These are phyloP conservation scores for Clarias batrachus DNA, from an alignment of 2,113 vertebrate genomes.

Conservation along the genomic window DNA sequence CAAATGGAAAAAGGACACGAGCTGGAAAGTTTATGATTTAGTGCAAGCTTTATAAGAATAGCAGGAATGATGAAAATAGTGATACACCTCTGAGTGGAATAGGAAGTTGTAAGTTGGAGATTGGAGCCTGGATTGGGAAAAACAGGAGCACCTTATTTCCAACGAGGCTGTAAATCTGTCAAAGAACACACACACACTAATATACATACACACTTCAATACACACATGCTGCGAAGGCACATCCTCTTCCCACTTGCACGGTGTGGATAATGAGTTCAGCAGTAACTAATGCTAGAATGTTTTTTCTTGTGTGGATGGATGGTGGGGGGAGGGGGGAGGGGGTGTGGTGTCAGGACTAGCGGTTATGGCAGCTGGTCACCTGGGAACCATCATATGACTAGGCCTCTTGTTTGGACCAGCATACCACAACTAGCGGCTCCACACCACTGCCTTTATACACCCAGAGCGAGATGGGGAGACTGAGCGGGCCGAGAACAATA, in stretches of 20 bases:
- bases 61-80: slow-evolving; percentile 14
- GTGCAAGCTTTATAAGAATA: not conserved
- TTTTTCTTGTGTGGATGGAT: slow-evolving; percentile 69
- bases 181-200: not conserved
- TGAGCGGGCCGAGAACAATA: slow-evolving; percentile 14
- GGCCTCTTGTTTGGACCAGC: slow-evolving; percentile 71
- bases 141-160: slow-evolving; percentile 24
- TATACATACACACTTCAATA: not conserved
- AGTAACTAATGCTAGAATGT: not conserved
- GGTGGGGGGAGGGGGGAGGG: slow-evolving; percentile 61
- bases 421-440: slow-evolving; percentile 70
- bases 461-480: slow-evolving; percentile 21
- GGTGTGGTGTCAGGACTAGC: slow-evolving; percentile 61
- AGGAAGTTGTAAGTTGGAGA: slow-evolving; percentile 1
- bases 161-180: slow-evolving; percentile 13
- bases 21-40: slow-evolving; percentile 26
- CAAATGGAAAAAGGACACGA: slow-evolving; percentile 20
- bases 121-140: slow-evolving; percentile 14
- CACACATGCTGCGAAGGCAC: not conserved
- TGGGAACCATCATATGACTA: slow-evolving; percentile 73
- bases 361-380: slow-evolving; percentile 62
- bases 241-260: not conserved
- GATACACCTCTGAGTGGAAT: slow-evolving; percentile 26
- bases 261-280: slow-evolving; percentile 51
- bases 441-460: slow-evolving; percentile 41